Evolutionary conservation across 2,113 vertebrate genomes (phyloP).

Genomic region (Sphyrna mokarran): DNA sequence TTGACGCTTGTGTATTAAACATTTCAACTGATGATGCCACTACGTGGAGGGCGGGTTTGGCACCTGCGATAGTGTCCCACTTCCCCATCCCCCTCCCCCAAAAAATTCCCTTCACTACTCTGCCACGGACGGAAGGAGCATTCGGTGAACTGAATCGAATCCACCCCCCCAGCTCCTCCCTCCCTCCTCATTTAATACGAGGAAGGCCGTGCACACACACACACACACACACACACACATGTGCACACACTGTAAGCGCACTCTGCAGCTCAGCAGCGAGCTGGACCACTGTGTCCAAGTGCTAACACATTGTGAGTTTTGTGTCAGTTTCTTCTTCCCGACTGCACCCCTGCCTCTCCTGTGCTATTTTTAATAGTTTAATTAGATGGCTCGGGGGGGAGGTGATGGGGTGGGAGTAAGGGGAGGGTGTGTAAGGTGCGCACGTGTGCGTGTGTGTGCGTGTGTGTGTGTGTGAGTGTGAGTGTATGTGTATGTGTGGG

Average conservation of each 20-base stretch:
- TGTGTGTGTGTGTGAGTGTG: too few relatives aligned
- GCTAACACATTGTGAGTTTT: slow-evolving; percentile 49
- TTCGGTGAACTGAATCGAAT: too few relatives aligned
- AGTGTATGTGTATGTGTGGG: too few relatives aligned
- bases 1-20: not conserved
- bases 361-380: slow-evolving; percentile 36
- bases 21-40: not conserved
- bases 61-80: not conserved
- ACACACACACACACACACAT: too few relatives aligned
- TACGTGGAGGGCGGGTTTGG: not conserved
- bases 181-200: too few relatives aligned
- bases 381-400: slow-evolving; percentile 40
- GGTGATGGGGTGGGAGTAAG: not conserved
- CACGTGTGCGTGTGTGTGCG: not conserved
- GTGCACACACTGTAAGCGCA: slow-evolving; percentile 47
- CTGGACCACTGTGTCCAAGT: slow-evolving; percentile 44
- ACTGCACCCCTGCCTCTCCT: slow-evolving; percentile 36
- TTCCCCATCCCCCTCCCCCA: not conserved
- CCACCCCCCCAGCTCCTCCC: too few relatives aligned
- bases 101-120: not conserved
- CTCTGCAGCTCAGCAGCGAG: slow-evolving; percentile 45
- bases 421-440: slow-evolving; percentile 39
- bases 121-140: not conserved
- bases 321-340: slow-evolving; percentile 46
- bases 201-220: not conserved